Conservation (phyloP, 2,113 vertebrate genomes). For the Aegotheles bennettii region DNA sequence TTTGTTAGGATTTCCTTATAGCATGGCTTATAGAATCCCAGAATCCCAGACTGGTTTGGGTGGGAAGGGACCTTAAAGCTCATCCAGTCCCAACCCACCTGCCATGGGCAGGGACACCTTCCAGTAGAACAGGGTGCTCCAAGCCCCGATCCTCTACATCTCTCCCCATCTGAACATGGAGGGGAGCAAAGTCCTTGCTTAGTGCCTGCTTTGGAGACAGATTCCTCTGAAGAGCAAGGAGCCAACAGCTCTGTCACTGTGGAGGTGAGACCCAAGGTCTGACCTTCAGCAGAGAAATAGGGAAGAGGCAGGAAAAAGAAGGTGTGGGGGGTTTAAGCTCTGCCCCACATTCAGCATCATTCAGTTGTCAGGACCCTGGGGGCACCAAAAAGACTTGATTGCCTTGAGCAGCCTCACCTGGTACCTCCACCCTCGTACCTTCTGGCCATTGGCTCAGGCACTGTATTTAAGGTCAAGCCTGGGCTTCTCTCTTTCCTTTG, state of each 20-base stretch:
- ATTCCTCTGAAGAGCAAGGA: neutral
- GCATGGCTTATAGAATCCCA: too few relatives aligned
- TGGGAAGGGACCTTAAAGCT: too few relatives aligned
- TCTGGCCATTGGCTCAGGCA: neutral
- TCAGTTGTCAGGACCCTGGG: neutral
- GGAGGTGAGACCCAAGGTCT: neutral
- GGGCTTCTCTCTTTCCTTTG: rapidly evolving
- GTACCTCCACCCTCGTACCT: rapidly evolving
- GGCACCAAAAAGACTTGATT: neutral
- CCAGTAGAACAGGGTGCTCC: too few relatives aligned
- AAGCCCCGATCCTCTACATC: neutral
- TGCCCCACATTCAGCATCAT: neutral
- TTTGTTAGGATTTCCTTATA: too few relatives aligned
- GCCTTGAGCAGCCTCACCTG: neutral
- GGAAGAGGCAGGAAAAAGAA: neutral
- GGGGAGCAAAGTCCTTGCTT: neutral
- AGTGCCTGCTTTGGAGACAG: neutral
- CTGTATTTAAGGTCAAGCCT: neutral
- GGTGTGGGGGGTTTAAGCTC: neutral
- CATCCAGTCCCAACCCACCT: too few relatives aligned
- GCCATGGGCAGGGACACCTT: too few relatives aligned
- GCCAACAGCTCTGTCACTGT: neutral
- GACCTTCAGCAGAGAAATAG: neutral
- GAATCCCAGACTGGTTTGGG: too few relatives aligned
- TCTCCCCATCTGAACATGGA: neutral